Evolutionary conservation across 2,888 invertebrate genomes (phyloP).

Genomic region (Xiphydria camelus): DNA sequence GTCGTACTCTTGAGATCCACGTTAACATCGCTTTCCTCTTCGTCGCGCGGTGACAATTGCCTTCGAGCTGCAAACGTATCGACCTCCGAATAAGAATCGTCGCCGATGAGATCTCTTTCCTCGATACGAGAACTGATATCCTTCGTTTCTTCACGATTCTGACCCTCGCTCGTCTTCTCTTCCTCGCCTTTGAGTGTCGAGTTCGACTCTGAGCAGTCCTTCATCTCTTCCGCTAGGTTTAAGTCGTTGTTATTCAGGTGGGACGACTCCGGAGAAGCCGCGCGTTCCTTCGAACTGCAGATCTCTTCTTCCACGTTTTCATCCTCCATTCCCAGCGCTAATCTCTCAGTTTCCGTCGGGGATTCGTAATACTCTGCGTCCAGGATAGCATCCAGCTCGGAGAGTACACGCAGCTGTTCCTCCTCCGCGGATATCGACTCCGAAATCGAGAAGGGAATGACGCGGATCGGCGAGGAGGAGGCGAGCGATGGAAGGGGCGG

Average conservation of each 20-base stretch:
- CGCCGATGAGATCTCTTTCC: background rate
- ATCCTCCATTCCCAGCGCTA: slow-evolving; percentile 10
- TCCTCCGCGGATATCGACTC: slow-evolving; percentile 40
- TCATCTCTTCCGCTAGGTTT: no score
- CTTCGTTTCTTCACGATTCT: background rate
- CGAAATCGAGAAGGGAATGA: slow-evolving; percentile 19
- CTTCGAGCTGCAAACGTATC: no score
- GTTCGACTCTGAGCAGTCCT: no score
- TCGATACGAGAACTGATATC: background rate
- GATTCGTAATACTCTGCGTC: slow-evolving; percentile 50
- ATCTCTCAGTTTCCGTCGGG: slow-evolving; percentile 33
- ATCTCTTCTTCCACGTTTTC: background rate
- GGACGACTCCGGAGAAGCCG: background rate
- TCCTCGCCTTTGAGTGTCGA: no score
- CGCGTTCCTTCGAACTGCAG: no score
- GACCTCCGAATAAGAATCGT: background rate
- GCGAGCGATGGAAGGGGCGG: slow-evolving; percentile 15
- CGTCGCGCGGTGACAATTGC: background rate
- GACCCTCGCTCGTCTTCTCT: background rate
- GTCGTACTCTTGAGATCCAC: background rate
- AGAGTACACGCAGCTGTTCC: slow-evolving; percentile 48
- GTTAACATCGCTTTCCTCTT: background rate
- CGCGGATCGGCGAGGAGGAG: slow-evolving; percentile 14
- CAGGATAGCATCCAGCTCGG: slow-evolving; percentile 50
- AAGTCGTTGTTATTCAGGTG: background rate